Evolutionary conservation across 2,888 invertebrate species (phyloP).

Genomic region (Dicroscelio sp.): DNA sequence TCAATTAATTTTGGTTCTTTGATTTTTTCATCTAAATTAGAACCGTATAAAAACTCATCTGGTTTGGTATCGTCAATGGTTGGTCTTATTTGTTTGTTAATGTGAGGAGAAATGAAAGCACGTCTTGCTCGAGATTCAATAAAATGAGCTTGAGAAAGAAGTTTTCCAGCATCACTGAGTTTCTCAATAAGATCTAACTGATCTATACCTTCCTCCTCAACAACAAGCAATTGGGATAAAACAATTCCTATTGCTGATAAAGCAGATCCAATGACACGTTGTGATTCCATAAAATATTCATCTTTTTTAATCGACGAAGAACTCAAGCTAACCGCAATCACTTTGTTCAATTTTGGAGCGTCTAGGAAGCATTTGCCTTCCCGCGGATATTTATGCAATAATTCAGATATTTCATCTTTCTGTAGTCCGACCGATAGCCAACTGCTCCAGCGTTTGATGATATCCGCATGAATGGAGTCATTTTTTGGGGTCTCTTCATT

Average conservation of each 20-base stretch:
- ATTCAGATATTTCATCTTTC: constrained; percentile 57
- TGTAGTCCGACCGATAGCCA: constrained; percentile 28
- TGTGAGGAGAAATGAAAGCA: not conserved
- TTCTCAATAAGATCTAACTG: constrained; percentile 29
- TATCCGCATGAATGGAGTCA: constrained; percentile 33
- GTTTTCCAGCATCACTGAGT: constrained; percentile 27
- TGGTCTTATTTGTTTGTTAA: not conserved
- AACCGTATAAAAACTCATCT: not conserved
- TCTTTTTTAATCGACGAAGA: constrained; percentile 69
- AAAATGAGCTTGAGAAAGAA: not conserved
- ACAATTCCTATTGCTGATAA: constrained; percentile 54
- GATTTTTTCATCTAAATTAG: not conserved
- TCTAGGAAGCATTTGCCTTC: no score
- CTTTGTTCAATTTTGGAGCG: no score
- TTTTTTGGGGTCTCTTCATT: not conserved
- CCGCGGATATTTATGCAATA: no score
- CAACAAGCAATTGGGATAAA: constrained; percentile 44
- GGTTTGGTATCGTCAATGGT: not conserved
- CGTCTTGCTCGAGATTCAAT: not conserved
- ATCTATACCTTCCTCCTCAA: constrained; percentile 57
- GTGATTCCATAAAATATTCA: constrained; percentile 47
- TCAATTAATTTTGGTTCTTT: not conserved
- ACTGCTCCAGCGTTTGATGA: constrained; percentile 43
- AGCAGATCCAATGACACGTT: constrained; percentile 55
- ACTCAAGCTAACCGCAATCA: constrained; percentile 33